phyloP scores from a whole-genome alignment of 2,888 invertebrate genomes.

The Rotaria socialis region DNA sequence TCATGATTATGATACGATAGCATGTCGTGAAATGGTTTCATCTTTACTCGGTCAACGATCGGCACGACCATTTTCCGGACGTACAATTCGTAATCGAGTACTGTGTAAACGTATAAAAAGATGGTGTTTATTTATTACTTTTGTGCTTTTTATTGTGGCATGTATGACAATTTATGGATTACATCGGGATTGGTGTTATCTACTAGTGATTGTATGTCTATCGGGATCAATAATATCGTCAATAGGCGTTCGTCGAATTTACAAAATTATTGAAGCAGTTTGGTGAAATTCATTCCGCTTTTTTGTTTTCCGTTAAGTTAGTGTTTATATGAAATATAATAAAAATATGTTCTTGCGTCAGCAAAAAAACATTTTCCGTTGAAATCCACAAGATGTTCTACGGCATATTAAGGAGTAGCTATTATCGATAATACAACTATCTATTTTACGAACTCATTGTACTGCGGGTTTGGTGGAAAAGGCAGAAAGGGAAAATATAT shows the following conservation, averaged over 20 bases:
- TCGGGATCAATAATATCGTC: not conserved
- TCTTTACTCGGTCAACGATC: not conserved
- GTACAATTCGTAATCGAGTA: not conserved
- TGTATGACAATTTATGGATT: not conserved
- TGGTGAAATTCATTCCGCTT: not conserved
- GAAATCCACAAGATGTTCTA: too few relatives aligned
- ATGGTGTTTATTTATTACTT: not conserved
- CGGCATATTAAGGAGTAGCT: too few relatives aligned
- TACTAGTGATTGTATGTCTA: not conserved
- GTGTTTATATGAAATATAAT: too few relatives aligned
- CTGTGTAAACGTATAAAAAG: not conserved
- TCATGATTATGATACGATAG: not conserved
- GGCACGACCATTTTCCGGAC: not conserved
- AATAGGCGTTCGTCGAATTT: not conserved
- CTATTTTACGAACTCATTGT: too few relatives aligned
- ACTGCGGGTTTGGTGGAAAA: too few relatives aligned
- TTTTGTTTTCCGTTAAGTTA: too few relatives aligned
- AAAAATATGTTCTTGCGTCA: too few relatives aligned
- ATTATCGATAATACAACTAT: too few relatives aligned
- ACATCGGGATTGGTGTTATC: conserved; percentile 9
- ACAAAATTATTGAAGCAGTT: not conserved
- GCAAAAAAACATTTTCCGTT: too few relatives aligned
- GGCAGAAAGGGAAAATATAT: too few relatives aligned
- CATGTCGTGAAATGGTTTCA: not conserved
- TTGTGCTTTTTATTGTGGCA: not conserved